Base-by-base conservation (phyloP, 2,113 vertebrate species). In the Xiphias gladius region DNA sequence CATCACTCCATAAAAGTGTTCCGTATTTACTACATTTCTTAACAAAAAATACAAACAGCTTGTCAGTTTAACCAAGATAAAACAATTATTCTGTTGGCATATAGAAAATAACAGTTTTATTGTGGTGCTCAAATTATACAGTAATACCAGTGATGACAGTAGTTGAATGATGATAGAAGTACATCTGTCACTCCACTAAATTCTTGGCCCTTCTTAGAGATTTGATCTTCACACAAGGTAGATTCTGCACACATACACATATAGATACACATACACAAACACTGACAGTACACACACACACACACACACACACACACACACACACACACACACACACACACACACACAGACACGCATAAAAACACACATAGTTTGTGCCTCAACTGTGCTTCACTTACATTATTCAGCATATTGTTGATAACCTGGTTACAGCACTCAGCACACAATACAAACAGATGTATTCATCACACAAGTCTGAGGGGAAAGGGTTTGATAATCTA, bases 401-500 rank as follows among this genome's bases (percentile, higher is more conserved):
- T 64, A 64, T 55, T 87, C 14, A 80, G 37, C n/a, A 65, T 71
- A 10, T 41, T 63, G 37, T 73, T 70, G 28, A 71, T 66, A 72
- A 84, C n/a, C 28, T 48, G 14, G 58, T 81, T 43, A 71, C 16
- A 65, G 20, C 61, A 64, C 57, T 79, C 16, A 70, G 63, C 20
- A 76, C n/a, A 61, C 22, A 46, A 61, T 37, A 39, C 48, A 75
- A 82, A 86, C 64, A 66, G 24, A 50, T 30, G 41, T 57, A 63
- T 84, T 85, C 22, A 82, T 79, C 68, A 67, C n/a, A 30, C 1
- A 54, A 26, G 22, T 77, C 28, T 57, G 68, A 69, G 32, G 58
- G 59, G 73, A 32, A 80, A 81, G 62, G 35, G 52, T 79, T 84
- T 81, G 46, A 57, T 48, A 57, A 66, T 84, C 48, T 48, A 79